Evolutionary conservation across 2,113 vertebrate species (phyloP), one percentile per base, ranked within the genome.

Genomic region (Ploceus nigricollis): DNA sequence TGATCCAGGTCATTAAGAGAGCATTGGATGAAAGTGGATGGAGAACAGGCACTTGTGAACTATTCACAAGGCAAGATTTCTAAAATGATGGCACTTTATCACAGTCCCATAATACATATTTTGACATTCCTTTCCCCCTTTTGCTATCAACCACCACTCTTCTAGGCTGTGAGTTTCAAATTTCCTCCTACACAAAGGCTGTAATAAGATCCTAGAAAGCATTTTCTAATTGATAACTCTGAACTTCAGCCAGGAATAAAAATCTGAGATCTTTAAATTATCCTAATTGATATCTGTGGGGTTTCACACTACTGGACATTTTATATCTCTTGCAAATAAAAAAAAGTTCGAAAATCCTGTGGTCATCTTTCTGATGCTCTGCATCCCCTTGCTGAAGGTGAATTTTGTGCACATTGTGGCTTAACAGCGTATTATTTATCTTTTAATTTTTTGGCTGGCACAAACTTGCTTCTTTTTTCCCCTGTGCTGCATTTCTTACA

Each of bases 151-250:
- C 40, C 42, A 89, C 30, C 28, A 54, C 57, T 61, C 57, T 84
- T 83, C 40, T 40, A 37, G 53, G 31, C 51, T 70, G 28, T 27
- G 31, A 92, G 60, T 77, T 87, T 81, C 76, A 90, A 82, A 79
- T 54, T 94, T 69, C 54, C 71, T 93, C 72, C 82, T 53, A 71
- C 69, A 70, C 40, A 84, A 94, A 88, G 64, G 40, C 48, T 87
- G 63, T 73, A 89, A 68, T 70, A 89, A 86, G 45, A 73, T 78
- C 51, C 51, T 68, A 44, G n/a, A 78, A 93, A 90, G 18, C 25
- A 72, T 78, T 93, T 94, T 68, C 51, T 78, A 95, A 70, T 68
- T 83, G 76, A 57, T 78, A 86, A 92, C 56, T 54, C 76, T 65
- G 68, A 95, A 86, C 11, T 87, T 93, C 80, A 89, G 58, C 69